Base-by-base conservation (phyloP, 2,888 invertebrate genomes). In the Cheilosia grossa region DNA sequence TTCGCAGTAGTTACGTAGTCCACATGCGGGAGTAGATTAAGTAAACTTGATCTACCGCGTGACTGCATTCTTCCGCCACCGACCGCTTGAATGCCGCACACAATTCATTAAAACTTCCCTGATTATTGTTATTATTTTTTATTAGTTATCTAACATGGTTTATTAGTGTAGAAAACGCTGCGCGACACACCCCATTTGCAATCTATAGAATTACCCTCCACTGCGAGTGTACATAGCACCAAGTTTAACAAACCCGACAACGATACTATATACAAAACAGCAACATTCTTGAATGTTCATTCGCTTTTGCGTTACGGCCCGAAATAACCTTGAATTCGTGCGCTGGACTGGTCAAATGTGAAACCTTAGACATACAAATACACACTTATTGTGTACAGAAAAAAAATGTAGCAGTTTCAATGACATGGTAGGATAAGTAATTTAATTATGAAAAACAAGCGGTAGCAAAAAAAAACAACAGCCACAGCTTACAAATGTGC, bases 321-420 rank as follows among this genome's bases (percentile, higher is more conserved):
- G 51, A 72, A 54, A 66, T 59, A 64, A 74, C 82, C 82, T 82
- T 82, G 77, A 82, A 77, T 72, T 66, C 59, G 72, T 64, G 66
- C 58, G 51, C 72, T 66, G 70, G 77, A 70, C 77, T 66, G 64
- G 59, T 66, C 72, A 78, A 81, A 77, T 72, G 59, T 66, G 77
- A 77, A 82, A 77, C 82, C 70, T 59, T 82, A 75, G 49, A 58
- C 66, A 58, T 56, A 37, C 7, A 7, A n/a, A n/a, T 30, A 30
- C 30, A 9, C 9, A 30, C 13, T 13, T 37, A 49, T 47, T 47
- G 54, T 47, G 51, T 24, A 49, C 15, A 51, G 51, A 37, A 37
- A 33, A 15, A 2, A 61, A 27, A 27, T 74, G 74, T 74, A 73
- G 72, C 66, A 80, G 42, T 21, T 67, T 59, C 58, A 67, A 59